Evolutionary conservation across 1,140 invertebrate species (phyloP), one percentile per base, ranked within the genome.

Genomic region (Scaptomyza hsui): DNA sequence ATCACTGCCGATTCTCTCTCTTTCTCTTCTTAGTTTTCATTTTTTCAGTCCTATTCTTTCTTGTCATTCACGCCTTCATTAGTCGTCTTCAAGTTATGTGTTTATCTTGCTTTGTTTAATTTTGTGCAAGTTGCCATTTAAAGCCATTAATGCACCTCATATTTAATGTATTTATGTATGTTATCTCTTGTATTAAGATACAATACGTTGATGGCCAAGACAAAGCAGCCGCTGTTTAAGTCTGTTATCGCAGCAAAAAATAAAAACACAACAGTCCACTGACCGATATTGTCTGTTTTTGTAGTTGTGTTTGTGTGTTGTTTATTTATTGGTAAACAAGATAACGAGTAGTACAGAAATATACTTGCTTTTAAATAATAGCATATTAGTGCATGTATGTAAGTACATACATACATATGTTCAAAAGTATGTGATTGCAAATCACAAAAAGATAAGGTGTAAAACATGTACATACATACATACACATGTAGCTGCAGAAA

Each of bases 241-340:
- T 41, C 41, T 44, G 52, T 37, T 51, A 53, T 62, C 59, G 21
- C 16, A 9, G 24, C 10, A 48, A 37, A 12, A 32, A 24, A 29
- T 7, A 29, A 29, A 1, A 7, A 29, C 7, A 60, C 32, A 45
- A 26, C 37, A 55, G 52, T 45, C 37, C 32, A 61, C 29, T 73
- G 61, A 72, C 70, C 70, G 56, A 61, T 61, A 61, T 72, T 60
- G 29, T 47, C 42, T 48, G 21, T 37, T 63, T 6, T 19, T 52
- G 42, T 9, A 26, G 52, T 12, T 56, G 35, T 74, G 56, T 60
- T 56, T 16, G 26, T 15, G 35, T 65, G 42, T 55, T 61, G 51
- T 53, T 45, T 32, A 52, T 15, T 55, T 61, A 42, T 60, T 15
- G 76, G 71, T 78, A 78, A 78, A 78, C 75, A 78, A 78, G 76